phyloP scores from a whole-genome alignment of 2,113 vertebrate genomes.

The Pelmatolapia mariae region DNA sequence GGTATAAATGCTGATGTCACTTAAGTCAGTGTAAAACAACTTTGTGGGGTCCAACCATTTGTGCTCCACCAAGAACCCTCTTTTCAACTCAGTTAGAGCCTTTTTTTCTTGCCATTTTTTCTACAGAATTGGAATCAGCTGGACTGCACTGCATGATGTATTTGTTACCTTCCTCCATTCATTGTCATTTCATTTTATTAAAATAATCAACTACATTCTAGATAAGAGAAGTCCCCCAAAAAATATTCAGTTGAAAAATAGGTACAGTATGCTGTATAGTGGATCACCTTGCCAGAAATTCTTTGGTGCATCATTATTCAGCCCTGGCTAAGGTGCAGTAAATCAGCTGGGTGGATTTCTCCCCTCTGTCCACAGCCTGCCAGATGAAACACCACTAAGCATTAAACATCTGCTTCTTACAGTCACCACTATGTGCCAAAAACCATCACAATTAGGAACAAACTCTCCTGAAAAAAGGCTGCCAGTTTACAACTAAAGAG shows the following conservation, averaged over 20 bases:
- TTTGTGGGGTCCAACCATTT: neutral
- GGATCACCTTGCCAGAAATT: slow-evolving; percentile 56
- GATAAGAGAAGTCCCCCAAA: neutral
- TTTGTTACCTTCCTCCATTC: neutral
- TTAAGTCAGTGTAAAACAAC: neutral
- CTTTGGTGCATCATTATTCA: slow-evolving; percentile 59
- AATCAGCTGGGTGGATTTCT: neutral
- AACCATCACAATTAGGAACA: slow-evolving; percentile 26
- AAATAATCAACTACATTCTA: neutral
- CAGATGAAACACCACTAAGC: slow-evolving; percentile 23
- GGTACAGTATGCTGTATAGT: slow-evolving; percentile 7
- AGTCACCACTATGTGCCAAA: slow-evolving; percentile 14
- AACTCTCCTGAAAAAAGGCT: neutral
- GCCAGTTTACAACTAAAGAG: neutral
- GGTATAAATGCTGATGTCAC: neutral
- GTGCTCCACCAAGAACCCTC: neutral
- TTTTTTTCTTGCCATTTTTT: neutral
- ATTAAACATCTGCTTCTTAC: slow-evolving; percentile 54
- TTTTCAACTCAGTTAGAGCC: neutral
- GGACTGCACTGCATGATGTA: neutral
- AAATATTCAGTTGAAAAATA: slow-evolving; percentile 36
- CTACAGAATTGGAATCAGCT: neutral
- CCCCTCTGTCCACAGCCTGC: neutral
- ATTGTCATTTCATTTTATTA: neutral
- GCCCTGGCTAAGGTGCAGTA: slow-evolving; percentile 36